These are phyloP conservation scores for Hermodice carunculata DNA, from an alignment of 2,888 invertebrate genomes.

Conservation along the genomic window DNA sequence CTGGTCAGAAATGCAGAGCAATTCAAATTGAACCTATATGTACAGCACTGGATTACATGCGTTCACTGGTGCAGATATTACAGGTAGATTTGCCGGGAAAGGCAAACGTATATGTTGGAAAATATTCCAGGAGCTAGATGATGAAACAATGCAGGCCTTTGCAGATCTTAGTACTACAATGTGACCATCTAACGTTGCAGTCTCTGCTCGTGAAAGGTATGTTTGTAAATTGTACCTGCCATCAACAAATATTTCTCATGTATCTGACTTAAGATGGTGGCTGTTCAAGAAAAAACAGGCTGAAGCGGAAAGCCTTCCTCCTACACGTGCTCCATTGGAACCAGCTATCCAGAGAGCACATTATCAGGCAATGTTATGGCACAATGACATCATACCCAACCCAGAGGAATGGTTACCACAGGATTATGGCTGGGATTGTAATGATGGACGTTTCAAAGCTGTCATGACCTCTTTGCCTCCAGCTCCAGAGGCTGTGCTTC, in stretches of 20 bases:
- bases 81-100: slow-evolving; percentile 2
- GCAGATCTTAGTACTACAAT: no score
- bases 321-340: not conserved
- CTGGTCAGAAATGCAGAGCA: no score
- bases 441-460: no score
- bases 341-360: not conserved
- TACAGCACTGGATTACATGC: slow-evolving; percentile 6
- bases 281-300: not conserved
- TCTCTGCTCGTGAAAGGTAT: not conserved
- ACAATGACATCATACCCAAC: no score
- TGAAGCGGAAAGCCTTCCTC: not conserved
- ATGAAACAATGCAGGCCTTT: no score
- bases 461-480: no score
- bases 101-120: not conserved
- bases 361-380: not conserved
- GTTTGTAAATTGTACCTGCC: no score
- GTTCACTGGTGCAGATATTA: not conserved
- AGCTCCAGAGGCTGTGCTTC: no score
- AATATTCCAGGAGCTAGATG: no score
- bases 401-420: no score
- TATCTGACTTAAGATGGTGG: not conserved
- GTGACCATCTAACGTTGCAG: not conserved
- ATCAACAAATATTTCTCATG: not conserved
- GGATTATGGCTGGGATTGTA: no score
- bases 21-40: not conserved